phyloP scores from a whole-genome alignment of 2,797 vertebrate species.

The Melanotaenia nigrans region DNA sequence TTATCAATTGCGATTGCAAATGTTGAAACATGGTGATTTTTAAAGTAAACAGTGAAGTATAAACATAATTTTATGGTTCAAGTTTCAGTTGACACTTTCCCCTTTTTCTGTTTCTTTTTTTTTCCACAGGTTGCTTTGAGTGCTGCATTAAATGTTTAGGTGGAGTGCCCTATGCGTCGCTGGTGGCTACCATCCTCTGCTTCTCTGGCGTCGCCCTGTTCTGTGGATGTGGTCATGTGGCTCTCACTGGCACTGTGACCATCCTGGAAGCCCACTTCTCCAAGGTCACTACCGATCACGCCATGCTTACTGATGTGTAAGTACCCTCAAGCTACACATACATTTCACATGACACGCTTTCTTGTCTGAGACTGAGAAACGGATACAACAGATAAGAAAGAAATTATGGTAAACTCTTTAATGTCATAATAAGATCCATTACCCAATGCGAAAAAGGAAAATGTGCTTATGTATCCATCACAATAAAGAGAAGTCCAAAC shows the following conservation, averaged over 20 bases:
- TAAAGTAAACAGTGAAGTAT: background rate
- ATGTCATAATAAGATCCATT: constrained; percentile 6
- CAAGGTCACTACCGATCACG: constrained; percentile 87
- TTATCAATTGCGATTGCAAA: background rate
- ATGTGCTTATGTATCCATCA: constrained; percentile 10
- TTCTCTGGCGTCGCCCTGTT: constrained; percentile 98
- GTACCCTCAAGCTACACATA: constrained; percentile 60
- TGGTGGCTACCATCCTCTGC: constrained; percentile 97
- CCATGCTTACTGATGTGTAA: constrained; percentile 93
- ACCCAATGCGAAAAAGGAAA: background rate
- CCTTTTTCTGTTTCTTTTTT: background rate
- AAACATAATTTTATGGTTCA: background rate
- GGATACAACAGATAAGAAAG: background rate
- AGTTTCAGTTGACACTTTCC: background rate
- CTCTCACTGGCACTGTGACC: constrained; percentile 90
- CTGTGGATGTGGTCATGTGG: constrained; percentile 97
- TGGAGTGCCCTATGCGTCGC: constrained; percentile 97
- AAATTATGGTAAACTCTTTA: background rate
- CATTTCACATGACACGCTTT: background rate
- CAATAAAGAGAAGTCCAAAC: constrained; percentile 24
- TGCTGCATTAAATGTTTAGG: constrained; percentile 99
- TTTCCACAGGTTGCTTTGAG: constrained; percentile 92
- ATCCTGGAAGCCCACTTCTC: constrained; percentile 96
- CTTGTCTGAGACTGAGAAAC: background rate
- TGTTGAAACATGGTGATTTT: constrained; percentile 21